Conservation (phyloP, 2,888 invertebrate species). For the Melanotus villosus region DNA sequence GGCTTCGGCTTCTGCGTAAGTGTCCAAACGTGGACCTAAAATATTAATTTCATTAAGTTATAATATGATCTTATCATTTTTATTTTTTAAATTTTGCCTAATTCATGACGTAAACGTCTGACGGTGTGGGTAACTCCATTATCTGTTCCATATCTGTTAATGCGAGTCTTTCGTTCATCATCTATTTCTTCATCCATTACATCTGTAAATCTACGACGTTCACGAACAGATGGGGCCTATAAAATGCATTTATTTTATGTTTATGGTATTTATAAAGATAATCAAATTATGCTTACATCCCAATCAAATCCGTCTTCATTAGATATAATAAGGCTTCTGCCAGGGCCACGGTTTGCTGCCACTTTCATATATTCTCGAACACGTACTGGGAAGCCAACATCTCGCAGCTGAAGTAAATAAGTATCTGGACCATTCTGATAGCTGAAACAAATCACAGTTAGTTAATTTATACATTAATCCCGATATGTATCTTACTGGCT, state of each 20-base stretch:
- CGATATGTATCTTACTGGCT: slow-evolving; percentile 82
- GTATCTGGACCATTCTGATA: slow-evolving; percentile 98
- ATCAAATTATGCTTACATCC: slow-evolving; percentile 67
- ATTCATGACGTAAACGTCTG: slow-evolving; percentile 84
- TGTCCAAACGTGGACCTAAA: slow-evolving; percentile 79
- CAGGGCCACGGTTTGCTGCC: slow-evolving; percentile 84
- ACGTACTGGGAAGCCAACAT: slow-evolving; percentile 94
- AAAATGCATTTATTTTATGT: too few species aligned
- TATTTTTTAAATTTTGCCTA: slow-evolving; percentile 69
- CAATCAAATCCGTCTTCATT: slow-evolving; percentile 83
- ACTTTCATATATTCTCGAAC: slow-evolving; percentile 95
- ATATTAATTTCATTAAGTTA: too few species aligned
- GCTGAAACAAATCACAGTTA: slow-evolving; percentile 68
- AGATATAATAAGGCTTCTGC: slow-evolving; percentile 76
- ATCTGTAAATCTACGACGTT: slow-evolving; percentile 92
- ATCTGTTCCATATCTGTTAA: slow-evolving; percentile 83
- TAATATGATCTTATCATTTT: background rate
- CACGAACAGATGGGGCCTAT: slow-evolving; percentile 89
- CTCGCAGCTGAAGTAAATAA: slow-evolving; percentile 92
- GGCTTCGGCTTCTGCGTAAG: slow-evolving; percentile 90
- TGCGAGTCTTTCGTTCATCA: slow-evolving; percentile 87
- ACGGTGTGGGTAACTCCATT: slow-evolving; percentile 73
- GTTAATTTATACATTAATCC: background rate
- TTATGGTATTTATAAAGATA: slow-evolving; percentile 2
- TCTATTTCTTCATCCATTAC: slow-evolving; percentile 97